phyloP scores from a whole-genome alignment of 1,140 invertebrate genomes.

The Ruditapes philippinarum region DNA sequence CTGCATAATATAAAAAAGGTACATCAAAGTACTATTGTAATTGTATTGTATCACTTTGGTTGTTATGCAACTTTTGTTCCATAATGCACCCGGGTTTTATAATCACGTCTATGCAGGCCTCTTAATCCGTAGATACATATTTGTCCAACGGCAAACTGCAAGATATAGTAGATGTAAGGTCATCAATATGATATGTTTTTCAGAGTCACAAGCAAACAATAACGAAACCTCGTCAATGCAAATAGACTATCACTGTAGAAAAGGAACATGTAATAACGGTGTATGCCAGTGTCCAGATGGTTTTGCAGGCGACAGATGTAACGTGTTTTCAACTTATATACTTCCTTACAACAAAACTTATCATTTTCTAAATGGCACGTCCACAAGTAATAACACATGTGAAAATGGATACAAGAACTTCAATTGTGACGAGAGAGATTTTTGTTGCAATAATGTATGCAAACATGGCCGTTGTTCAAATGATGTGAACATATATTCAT shows the following conservation, averaged over 20 bases:
- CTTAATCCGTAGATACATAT: no score
- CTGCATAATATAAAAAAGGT: no score
- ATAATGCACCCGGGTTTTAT: no score
- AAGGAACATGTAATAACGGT: neutral
- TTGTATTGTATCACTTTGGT: no score
- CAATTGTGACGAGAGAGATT: slow-evolving; percentile 35
- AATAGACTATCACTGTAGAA: neutral
- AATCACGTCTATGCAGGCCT: no score
- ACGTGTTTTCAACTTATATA: neutral
- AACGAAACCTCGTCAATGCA: no score
- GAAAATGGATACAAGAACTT: slow-evolving; percentile 79
- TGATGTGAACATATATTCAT: neutral
- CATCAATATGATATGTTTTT: no score
- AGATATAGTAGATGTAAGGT: no score
- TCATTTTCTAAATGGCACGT: neutral
- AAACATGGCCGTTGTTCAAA: neutral
- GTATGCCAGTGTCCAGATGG: neutral
- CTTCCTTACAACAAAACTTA: neutral
- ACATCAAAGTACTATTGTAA: no score
- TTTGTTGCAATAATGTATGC: neutral
- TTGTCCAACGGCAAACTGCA: no score
- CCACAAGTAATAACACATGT: slow-evolving; percentile 13
- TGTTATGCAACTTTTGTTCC: no score
- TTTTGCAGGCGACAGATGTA: neutral
- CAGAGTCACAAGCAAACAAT: no score